These are phyloP conservation scores for Hanleya hanleyi DNA, from an alignment of 2,888 invertebrate genomes.

Conservation along the genomic window DNA sequence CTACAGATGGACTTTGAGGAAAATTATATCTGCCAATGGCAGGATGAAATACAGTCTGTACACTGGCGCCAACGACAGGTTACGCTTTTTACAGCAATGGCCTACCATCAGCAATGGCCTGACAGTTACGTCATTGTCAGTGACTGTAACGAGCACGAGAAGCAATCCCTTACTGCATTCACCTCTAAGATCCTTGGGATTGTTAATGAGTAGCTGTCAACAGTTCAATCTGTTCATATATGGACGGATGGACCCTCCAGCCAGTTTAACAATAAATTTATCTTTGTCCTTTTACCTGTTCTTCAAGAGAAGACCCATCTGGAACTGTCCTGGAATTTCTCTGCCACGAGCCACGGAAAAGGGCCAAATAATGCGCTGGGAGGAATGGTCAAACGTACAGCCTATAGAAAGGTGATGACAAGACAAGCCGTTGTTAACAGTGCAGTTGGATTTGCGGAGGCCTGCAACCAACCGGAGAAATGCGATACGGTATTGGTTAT, in stretches of 20 bases:
- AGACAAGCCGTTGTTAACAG: constrained; percentile 1
- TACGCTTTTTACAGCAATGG: constrained; percentile 12
- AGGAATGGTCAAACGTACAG: constrained; percentile 15
- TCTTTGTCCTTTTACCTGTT: background rate
- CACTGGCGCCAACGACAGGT: constrained; percentile 25
- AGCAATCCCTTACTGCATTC: constrained; percentile 13
- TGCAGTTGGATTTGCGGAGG: constrained; percentile 17
- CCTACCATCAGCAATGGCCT: constrained; percentile 9
- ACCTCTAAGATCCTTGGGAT: constrained; percentile 2
- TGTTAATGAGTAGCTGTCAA: background rate
- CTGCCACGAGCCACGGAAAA: constrained; percentile 26
- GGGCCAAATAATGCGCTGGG: constrained; percentile 23
- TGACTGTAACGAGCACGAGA: constrained; percentile 16
- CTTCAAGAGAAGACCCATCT: background rate
- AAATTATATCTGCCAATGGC: too few relatives aligned
- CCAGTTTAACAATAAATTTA: constrained; percentile 22
- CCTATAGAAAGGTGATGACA: constrained; percentile 16
- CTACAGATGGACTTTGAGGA: constrained; percentile 26
- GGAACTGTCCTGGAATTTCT: too few relatives aligned
- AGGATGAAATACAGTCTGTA: constrained; percentile 27
- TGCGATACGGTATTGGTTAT: background rate
- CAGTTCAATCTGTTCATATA: constrained; percentile 10
- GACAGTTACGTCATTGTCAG: constrained; percentile 13
- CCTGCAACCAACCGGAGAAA: background rate
- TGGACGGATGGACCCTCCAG: constrained; percentile 24